Conservation (phyloP, 2,113 vertebrate species). For the Xiphias gladius region DNA sequence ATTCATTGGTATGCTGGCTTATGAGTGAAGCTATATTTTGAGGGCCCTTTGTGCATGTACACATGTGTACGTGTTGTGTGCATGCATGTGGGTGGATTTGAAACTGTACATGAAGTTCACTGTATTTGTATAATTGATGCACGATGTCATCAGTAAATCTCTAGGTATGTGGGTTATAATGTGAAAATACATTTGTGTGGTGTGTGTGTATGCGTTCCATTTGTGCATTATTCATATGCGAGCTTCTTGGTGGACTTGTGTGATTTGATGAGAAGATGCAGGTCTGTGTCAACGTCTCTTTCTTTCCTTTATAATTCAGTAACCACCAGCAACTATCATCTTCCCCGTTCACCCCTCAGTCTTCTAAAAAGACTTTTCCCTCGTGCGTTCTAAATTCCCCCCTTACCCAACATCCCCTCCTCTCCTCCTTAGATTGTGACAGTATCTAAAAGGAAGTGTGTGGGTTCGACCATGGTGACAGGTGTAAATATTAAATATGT, state of each 20-base stretch:
- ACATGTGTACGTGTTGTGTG: conserved; percentile 24
- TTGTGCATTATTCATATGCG: conserved; percentile 71
- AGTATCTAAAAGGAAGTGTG: conserved; percentile 21
- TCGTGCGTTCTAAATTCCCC: conserved; percentile 33
- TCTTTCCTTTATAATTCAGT: conserved; percentile 73
- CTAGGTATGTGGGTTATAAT: conserved; percentile 70
- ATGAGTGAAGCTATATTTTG: conserved; percentile 64
- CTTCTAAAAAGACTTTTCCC: conserved; percentile 29
- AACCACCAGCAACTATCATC: conserved; percentile 61
- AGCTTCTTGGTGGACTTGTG: conserved; percentile 75
- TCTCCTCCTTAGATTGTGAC: conserved; percentile 9
- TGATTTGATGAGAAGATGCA: conserved; percentile 78
- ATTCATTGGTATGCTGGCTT: conserved; percentile 62
- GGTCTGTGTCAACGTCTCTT: conserved; percentile 74
- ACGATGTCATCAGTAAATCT: conserved; percentile 73
- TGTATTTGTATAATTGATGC: conserved; percentile 81
- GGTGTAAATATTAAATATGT: conserved; percentile 61
- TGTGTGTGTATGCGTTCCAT: conserved; percentile 1
- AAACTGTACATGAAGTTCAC: conserved; percentile 65
- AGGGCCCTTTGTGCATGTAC: conserved; percentile 35
- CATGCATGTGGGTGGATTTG: conserved; percentile 39
- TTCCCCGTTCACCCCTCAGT: conserved; percentile 38
- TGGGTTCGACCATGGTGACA: not conserved
- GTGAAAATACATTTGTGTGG: conserved; percentile 45
- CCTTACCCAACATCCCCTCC: not conserved